Base-by-base conservation (phyloP, 2,113 vertebrate species). In the Myrmophylax atrothorax region DNA sequence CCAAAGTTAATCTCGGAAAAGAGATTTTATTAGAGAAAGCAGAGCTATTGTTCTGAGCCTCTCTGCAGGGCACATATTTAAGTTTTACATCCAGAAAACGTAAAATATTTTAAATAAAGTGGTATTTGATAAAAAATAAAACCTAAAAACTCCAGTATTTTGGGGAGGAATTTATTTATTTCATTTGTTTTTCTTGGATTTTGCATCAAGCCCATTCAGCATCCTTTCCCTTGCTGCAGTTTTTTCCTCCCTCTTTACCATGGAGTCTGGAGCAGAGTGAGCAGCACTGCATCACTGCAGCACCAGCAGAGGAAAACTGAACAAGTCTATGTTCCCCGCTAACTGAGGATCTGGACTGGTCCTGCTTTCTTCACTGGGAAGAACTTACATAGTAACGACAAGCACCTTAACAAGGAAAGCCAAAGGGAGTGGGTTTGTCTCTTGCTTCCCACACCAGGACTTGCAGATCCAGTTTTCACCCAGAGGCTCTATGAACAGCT, bases 1-100 rank as follows among this genome's bases (percentile, higher is more conserved):
- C 74, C 80, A 84, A 89, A 95, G 96, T 86, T 33, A 90, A 91
- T 81, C 75, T 82, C 59, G 74, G 67, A 92, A 60, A 31, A 84
- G 42, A 93, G 28, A 49, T 83, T 89, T 96, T 84, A 92, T 81
- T 79, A 80, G 66, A 62, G 82, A 84, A 84, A 92, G 59, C 47
- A 83, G 50, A 85, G 66, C 24, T 72, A 74, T 70, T 89, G 73
- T 77, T 69, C 76, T 42, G 50, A 84, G 42, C 50, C 18, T 67
- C 40, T 72, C 55, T 55, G 31, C 0, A 2, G n/a, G 62, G 18
- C 72, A 69, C 50, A 5, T 46, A n/a, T 72, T 67, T 75, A 92
- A 87, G 63, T 87, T 82, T 79, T 88, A 50, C 47, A 70, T 69
- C 7, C 92, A 84, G 73, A 69, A 90, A 52, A 22, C 4, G 18